phyloP scores from a whole-genome alignment of 2,113 vertebrate species.

The Hypocryptadius cinnamomeus region DNA sequence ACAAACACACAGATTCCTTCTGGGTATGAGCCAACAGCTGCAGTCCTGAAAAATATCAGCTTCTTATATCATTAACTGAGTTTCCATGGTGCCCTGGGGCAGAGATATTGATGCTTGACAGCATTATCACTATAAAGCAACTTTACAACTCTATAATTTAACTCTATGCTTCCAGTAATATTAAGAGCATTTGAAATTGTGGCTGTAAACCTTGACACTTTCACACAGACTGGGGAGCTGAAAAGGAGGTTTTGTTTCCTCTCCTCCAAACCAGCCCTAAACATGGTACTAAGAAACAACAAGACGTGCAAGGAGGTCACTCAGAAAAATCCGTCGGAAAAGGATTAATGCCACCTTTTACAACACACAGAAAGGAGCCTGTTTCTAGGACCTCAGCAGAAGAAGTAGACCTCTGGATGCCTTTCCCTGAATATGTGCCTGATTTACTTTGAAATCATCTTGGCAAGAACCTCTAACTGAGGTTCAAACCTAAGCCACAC shows the following conservation, averaged over 20 bases:
- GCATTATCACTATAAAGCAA: constrained; percentile 75
- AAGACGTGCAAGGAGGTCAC: background rate
- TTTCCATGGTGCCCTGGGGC: constrained; percentile 70
- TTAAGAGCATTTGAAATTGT: constrained; percentile 72
- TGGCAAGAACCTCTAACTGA: background rate
- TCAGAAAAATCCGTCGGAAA: background rate
- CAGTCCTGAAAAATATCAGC: constrained; percentile 61
- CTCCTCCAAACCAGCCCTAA: background rate
- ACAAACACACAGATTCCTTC: constrained; percentile 44
- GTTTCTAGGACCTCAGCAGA: background rate
- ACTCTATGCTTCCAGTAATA: constrained; percentile 77
- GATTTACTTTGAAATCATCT: background rate
- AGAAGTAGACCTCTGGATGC: background rate
- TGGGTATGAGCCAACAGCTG: constrained; percentile 48
- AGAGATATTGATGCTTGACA: constrained; percentile 69
- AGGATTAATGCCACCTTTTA: background rate
- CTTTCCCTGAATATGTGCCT: background rate
- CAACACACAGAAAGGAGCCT: background rate
- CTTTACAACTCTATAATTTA: constrained; percentile 79
- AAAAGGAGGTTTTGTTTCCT: constrained; percentile 21
- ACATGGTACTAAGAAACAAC: background rate
- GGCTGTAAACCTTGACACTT: constrained; percentile 69
- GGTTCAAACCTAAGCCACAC: background rate
- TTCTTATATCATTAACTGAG: constrained; percentile 65
- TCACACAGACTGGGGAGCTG: background rate